Evolutionary conservation across 2,113 vertebrate species (phyloP).

Genomic region (Benitochromis conjunctus): DNA sequence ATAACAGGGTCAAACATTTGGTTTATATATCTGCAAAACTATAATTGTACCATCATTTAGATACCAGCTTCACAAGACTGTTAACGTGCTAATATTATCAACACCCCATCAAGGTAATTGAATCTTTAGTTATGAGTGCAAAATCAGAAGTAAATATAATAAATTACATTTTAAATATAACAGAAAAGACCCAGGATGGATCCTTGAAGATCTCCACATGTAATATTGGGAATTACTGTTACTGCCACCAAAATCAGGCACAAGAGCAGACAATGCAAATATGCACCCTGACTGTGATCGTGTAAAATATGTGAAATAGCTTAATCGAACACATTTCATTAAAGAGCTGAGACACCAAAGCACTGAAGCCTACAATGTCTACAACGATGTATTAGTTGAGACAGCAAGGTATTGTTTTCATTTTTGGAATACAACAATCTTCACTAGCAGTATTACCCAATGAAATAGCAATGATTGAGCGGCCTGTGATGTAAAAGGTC

Average conservation of each 20-base stretch:
- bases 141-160: neutral
- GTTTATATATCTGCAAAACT: neutral
- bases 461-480: neutral
- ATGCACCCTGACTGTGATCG: fast-evolving
- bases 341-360: neutral
- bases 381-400: neutral
- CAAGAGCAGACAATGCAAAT: neutral
- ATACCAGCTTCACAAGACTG: neutral
- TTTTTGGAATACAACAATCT: neutral
- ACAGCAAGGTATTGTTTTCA: neutral
- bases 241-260: neutral
- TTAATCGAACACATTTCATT: neutral
- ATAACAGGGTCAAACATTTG: neutral
- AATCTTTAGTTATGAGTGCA: neutral
- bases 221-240: neutral
- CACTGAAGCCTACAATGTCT: neutral
- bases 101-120: neutral
- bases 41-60: neutral
- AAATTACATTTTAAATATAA: neutral
- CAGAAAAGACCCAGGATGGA: neutral
- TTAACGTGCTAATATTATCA: neutral
- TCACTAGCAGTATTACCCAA: neutral
- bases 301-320: neutral
- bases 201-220: neutral
- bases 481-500: neutral